Base-by-base conservation (phyloP, 1,140 invertebrate species). In the Drosophila kikkawai region DNA sequence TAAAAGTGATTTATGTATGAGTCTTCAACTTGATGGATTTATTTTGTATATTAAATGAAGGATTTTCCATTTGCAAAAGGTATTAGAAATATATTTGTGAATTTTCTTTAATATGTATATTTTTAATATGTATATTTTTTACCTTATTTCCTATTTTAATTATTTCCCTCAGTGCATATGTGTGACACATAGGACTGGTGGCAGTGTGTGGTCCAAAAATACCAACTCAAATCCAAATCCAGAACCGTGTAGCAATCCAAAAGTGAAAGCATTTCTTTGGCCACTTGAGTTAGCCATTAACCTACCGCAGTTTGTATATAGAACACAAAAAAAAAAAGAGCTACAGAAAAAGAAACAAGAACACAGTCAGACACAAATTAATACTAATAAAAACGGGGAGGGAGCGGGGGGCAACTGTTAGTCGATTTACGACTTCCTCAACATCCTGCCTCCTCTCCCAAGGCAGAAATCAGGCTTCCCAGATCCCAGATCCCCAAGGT, bases 291-390 rank as follows among this genome's bases (percentile, higher is more conserved):
- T 48, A 74, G 56, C 73, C 74, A 75, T 84, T 88, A 66, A 91
- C 87, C 87, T 91, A 91, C 87, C 87, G 87, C 87, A 91, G 87
- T 90, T 90, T 84, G 80, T 90, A 69, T 87, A 84, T 56, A 70
- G 63, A 70, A 70, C 63, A 12, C 4, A 11, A 0, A 2, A 12
- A 11, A 36, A 11, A 36, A 77, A 76, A 77, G 32, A 56, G 39
- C 34, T 11, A 37, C 37, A 64, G 12, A 13, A 22, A 5, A 80
- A 63, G 64, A 70, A 71, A 80, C 26, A 73, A 74, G 68, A 37
- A 60, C 17, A 61, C 22, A 17, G 32, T 7, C 37, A 73, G 67
- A 42, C 17, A 71, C 45, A 81, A 90, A 85, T 90, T 82, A 88
- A 67, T 90, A 85, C 70, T 75, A 79, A 82, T 85, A 81, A 82